Percentiles rank a stretch among this genome's conserved stretches.
Conservation (phyloP, 2,797 vertebrate genomes). For the Lagocephalus sceleratus region DNA sequence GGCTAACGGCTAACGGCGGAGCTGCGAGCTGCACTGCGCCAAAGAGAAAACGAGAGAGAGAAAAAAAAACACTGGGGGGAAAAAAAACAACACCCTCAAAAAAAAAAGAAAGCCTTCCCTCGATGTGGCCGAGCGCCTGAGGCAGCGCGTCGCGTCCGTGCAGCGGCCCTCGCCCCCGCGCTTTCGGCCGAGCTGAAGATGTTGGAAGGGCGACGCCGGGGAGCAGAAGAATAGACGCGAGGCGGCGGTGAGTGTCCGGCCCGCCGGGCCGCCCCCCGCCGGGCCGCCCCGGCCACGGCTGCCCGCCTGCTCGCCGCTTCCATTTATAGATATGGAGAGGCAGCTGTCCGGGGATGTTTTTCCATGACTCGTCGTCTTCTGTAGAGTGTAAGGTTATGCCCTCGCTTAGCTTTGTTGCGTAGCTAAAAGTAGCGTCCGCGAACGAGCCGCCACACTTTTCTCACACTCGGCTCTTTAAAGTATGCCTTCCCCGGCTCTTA, state of each 20-base stretch:
- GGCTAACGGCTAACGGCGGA: conserved; percentile 51
- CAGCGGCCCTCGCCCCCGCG: too few relatives aligned
- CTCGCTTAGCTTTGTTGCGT: conserved; percentile 50
- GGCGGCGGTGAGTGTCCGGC: conserved; percentile 76
- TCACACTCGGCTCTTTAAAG: too few relatives aligned
- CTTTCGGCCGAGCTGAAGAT: too few relatives aligned
- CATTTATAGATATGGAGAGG: conserved; percentile 51
- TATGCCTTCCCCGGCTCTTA: too few relatives aligned
- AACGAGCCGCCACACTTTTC: too few relatives aligned
- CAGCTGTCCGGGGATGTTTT: conserved; percentile 44
- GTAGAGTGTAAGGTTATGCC: conserved; percentile 26
- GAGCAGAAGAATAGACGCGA: conserved; percentile 59
- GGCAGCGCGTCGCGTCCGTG: too few relatives aligned
- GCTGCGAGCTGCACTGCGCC: conserved; percentile 53
- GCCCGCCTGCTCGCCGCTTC: conserved; percentile 32
- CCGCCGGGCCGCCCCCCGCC: conserved; percentile 21
- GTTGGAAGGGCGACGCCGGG: conserved; percentile 56
- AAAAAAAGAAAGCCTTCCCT: too few relatives aligned
- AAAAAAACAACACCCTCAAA: too few relatives aligned
- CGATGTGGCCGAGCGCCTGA: too few relatives aligned
- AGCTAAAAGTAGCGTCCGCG: conserved; percentile 39
- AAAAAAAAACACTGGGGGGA: too few relatives aligned
- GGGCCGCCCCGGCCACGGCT: conserved; percentile 31
- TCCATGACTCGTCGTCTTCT: conserved; percentile 18
- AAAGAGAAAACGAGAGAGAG: too few relatives aligned